phyloP scores from a whole-genome alignment of 2,888 invertebrate genomes.

The Pegoplata infirma region DNA sequence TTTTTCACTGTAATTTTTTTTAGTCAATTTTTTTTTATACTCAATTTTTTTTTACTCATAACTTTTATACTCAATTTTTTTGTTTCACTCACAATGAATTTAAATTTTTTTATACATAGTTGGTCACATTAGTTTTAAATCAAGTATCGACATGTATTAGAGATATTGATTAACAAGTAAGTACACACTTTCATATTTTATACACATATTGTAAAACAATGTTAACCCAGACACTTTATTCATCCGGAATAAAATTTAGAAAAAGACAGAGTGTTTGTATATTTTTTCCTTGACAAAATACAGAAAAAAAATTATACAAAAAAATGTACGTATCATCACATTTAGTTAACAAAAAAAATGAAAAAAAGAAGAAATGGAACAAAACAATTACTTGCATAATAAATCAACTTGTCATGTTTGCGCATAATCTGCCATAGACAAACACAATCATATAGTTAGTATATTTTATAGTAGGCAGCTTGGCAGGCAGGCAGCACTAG shows the following conservation, averaged over 20 bases:
- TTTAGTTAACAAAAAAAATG: slow-evolving; percentile 32
- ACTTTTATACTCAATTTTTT: too few relatives aligned
- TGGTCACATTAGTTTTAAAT: slow-evolving; percentile 23
- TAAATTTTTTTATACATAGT: too few relatives aligned
- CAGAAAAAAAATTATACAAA: background rate
- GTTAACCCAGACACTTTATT: slow-evolving; percentile 32
- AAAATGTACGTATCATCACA: slow-evolving; percentile 51
- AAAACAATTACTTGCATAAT: slow-evolving; percentile 75
- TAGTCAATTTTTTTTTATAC: too few relatives aligned
- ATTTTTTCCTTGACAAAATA: background rate
- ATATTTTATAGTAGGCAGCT: too few relatives aligned
- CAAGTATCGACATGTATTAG: slow-evolving; percentile 11
- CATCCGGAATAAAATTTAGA: slow-evolving; percentile 32
- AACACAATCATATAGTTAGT: background rate
- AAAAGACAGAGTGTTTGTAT: background rate
- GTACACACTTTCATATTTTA: background rate
- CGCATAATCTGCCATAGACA: slow-evolving; percentile 62
- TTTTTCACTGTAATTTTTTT: too few relatives aligned
- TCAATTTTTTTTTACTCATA: too few relatives aligned
- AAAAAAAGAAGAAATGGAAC: slow-evolving; percentile 62
- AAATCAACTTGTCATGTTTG: slow-evolving; percentile 73
- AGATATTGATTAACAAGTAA: slow-evolving; percentile 59
- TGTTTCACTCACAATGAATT: too few relatives aligned
- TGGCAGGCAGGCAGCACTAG: background rate
- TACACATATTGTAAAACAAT: background rate